Base-by-base conservation (phyloP, 1,140 invertebrate genomes). In the Doryteuthis pealeii region DNA sequence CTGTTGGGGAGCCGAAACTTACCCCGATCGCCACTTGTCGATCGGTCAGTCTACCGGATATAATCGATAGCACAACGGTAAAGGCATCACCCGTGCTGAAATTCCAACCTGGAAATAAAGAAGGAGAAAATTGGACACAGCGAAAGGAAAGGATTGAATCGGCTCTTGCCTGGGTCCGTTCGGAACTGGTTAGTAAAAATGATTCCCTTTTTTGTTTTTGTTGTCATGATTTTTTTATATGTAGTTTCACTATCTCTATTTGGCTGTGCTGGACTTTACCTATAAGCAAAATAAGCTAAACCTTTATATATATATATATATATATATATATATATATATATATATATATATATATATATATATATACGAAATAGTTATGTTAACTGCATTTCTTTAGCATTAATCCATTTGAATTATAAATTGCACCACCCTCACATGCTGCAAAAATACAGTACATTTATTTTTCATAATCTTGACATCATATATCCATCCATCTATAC, bases 11-110 rank as follows among this genome's bases (percentile, higher is more conserved):
- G 1, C 54, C 26, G 54, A 58, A 58, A 1, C 54, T 58, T 5
- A 58, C 54, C 54, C 54, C 54, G 1, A 58, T 58, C 18, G 54
- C 10, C 10, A 58, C 54, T 6, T 58, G 54, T 58, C 54, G 66
- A 12, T 68, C 66, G n/a, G 66, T 68, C 66, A 68, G 66, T 68
- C 32, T 68, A 6, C 66, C 66, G 66, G 66, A 68, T 32, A 68
- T 68, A 12, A 68, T 68, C 26, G 66, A 68, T 30, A 68, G 28
- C 8, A 30, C 66, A 10, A 68, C 66, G 6, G 31, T 68, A 6
- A 68, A 68, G 22, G 18, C 66, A 15, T 68, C 66, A 22, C 66
- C 66, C 15, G 66, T 68, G 28, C 10, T 68, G n/a, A 26, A 30
- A 26, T 68, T 68, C 22, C 28, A 31, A 30, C 66, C 66, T 18